These are phyloP conservation scores for Ambastaia sidthimunki DNA, from an alignment of 2,797 vertebrate genomes.

Conservation along the genomic window DNA sequence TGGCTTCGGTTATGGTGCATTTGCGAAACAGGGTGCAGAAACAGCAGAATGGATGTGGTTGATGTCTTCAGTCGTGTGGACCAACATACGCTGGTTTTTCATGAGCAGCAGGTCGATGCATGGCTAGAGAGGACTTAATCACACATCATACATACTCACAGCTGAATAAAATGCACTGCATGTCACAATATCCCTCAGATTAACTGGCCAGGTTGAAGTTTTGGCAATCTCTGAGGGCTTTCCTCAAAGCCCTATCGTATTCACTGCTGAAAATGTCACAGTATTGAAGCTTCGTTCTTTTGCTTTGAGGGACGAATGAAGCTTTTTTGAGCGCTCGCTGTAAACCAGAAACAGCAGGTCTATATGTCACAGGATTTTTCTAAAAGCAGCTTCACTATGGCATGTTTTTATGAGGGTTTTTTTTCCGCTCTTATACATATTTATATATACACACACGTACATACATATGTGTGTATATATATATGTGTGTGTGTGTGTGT, in stretches of 20 bases:
- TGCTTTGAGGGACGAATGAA: constrained; percentile 34
- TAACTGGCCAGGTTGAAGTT: constrained; percentile 21
- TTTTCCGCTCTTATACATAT: background rate
- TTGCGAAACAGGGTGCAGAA: constrained; percentile 45
- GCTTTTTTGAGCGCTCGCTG: constrained; percentile 24
- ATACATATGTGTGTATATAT: background rate
- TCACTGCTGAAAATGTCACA: constrained; percentile 32
- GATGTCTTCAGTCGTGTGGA: constrained; percentile 13
- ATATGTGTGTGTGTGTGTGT: too few relatives aligned
- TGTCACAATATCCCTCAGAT: constrained; percentile 23
- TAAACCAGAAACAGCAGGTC: constrained; percentile 1
- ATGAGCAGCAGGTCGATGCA: constrained; percentile 24
- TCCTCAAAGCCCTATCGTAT: constrained; percentile 1
- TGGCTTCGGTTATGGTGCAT: constrained; percentile 48
- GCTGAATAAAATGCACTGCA: constrained; percentile 40
- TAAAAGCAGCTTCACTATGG: background rate
- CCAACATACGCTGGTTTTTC: constrained; percentile 45
- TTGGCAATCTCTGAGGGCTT: constrained; percentile 10
- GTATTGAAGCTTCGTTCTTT: constrained; percentile 31
- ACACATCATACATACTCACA: constrained; percentile 49
- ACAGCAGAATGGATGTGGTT: constrained; percentile 41
- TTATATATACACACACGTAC: too few relatives aligned
- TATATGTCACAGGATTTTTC: constrained; percentile 8
- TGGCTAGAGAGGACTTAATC: constrained; percentile 47
- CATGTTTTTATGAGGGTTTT: constrained; percentile 6